A percentile compares a stretch with the other conserved stretches of the same genome.
Conservation (phyloP, 2,888 invertebrate genomes). For the Lochmaea capreae region DNA sequence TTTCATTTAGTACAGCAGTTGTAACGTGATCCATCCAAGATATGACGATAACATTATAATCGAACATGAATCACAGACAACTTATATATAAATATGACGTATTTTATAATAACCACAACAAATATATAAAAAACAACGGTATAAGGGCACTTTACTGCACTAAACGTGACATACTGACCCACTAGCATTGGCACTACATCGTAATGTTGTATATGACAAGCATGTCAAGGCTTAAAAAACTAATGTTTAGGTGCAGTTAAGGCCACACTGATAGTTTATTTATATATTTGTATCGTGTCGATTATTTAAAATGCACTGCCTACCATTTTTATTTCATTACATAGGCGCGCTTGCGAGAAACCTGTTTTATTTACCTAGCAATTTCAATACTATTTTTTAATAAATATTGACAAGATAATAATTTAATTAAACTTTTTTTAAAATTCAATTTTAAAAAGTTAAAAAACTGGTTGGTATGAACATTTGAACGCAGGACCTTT, state of each 20-base stretch:
- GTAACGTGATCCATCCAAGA: too few species aligned
- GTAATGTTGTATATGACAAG: conserved; percentile 43
- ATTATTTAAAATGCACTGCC: conserved; percentile 22
- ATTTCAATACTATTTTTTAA: too few species aligned
- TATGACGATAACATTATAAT: too few species aligned
- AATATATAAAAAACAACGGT: background rate
- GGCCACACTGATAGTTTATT: conserved; percentile 44
- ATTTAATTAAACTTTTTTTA: too few species aligned
- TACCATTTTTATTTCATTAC: conserved; percentile 24
- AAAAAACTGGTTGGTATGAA: too few species aligned
- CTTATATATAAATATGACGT: background rate
- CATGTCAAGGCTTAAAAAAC: conserved; percentile 49
- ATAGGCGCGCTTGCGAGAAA: conserved; percentile 13
- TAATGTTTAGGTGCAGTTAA: conserved; percentile 47
- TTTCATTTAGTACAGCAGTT: too few species aligned
- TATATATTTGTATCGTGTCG: conserved; percentile 34
- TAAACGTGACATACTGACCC: conserved; percentile 58
- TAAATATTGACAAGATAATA: too few species aligned
- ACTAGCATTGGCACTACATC: conserved; percentile 58
- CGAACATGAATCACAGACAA: too few species aligned
- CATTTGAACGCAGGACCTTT: too few species aligned
- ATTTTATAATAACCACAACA: background rate
- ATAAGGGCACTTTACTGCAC: conserved; percentile 19
- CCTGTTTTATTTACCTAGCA: background rate
- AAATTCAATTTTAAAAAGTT: too few species aligned